phyloP scores from a whole-genome alignment of 2,888 invertebrate genomes.

The Amphipoea oculea region DNA sequence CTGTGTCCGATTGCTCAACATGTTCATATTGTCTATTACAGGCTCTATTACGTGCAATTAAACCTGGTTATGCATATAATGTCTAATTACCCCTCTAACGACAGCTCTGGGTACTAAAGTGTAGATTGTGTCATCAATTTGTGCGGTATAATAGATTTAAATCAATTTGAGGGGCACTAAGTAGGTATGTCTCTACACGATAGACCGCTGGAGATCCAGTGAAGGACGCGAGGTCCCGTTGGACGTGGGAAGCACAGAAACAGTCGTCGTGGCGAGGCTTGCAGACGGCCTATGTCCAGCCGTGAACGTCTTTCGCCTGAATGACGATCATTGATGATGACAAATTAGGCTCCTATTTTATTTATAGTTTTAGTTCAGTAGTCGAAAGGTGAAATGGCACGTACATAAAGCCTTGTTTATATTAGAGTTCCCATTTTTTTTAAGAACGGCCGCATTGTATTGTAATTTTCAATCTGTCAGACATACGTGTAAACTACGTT shows the following conservation, averaged over 20 bases:
- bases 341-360: neutral
- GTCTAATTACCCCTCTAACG: slow-evolving; percentile 32
- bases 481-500: neutral
- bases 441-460: neutral
- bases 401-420: neutral
- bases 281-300: neutral
- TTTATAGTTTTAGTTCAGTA: neutral
- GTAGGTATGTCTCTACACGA: neutral
- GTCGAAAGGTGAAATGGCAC: neutral
- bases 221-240: neutral
- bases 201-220: neutral
- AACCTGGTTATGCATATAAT: slow-evolving; percentile 37
- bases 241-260: neutral
- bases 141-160: neutral
- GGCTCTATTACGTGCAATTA: slow-evolving; percentile 40
- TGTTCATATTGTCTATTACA: slow-evolving; percentile 19
- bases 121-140: slow-evolving; percentile 6
- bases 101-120: neutral
- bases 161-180: neutral
- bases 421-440: neutral
- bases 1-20: slow-evolving; percentile 12
- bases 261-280: neutral
- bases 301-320: neutral
- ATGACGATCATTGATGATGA: neutral
- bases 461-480: neutral